Conservation (phyloP, 2,797 vertebrate species). For the Podargus strigoides region DNA sequence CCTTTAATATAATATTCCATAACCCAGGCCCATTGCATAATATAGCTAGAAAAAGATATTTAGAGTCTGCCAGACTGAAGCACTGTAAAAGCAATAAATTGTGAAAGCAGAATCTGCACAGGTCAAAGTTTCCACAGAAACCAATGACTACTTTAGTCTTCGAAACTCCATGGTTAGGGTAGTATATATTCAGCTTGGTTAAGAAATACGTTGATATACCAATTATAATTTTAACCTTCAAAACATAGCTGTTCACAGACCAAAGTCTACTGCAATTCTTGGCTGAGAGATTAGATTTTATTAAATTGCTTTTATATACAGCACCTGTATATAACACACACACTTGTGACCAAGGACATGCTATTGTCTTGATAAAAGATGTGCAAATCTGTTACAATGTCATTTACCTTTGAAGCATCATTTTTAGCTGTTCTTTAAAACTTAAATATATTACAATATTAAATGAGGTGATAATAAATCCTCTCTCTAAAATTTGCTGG, state of each 20-base stretch:
- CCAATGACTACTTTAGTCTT: not conserved
- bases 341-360: not conserved
- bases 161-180: not conserved
- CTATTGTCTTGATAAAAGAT: not conserved
- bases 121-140: slow-evolving; percentile 26
- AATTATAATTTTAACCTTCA: not conserved
- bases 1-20: slow-evolving; percentile 52
- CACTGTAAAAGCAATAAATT: slow-evolving; percentile 36
- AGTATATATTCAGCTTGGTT: not conserved
- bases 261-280: not conserved
- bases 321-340: not conserved
- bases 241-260: not conserved
- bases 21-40: slow-evolving; percentile 1
- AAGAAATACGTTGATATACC: not conserved
- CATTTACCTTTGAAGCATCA: not conserved
- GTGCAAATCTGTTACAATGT: not conserved
- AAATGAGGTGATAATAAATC: not conserved
- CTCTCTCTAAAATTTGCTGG: not conserved
- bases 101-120: slow-evolving; percentile 16
- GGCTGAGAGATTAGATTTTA: not conserved
- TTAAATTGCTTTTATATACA: not conserved
- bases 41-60: not conserved
- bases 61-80: slow-evolving; percentile 10
- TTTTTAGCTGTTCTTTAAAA: not conserved
- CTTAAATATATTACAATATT: not conserved